Evolutionary conservation across 2,113 vertebrate species (phyloP), one percentile per base, ranked within the genome.

Genomic region (Notarius lentiginosus): DNA sequence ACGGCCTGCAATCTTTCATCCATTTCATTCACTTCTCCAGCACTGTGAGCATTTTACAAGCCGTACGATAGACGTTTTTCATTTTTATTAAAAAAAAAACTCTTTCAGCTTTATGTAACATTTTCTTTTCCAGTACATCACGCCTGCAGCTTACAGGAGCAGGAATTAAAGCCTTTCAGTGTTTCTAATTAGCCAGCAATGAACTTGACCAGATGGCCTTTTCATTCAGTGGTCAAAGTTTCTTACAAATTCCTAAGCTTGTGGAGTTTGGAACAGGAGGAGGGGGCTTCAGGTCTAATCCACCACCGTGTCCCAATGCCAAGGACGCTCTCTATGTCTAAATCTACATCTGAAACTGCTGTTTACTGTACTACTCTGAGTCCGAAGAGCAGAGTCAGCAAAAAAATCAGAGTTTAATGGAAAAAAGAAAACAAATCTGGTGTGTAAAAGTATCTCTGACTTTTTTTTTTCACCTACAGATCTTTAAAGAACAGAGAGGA

Each of bases 161-260:
- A 9, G 9, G 49, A 90, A 85, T 83, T 89, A 89, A 85, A 84
- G 18, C 73, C 79, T 87, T 73, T 76, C 34, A 81, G 91, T 84
- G 82, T 90, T 84, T 88, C 90, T 92, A 90, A 92, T 93, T 91
- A 93, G 86, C 91, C 83, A 82, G 47, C 84, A 7, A 14, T 85
- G 84, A 89, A 90, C 83, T 89, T 84, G 86, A 88, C 84, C 87
- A 86, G 88, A 88, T 77, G 90, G 83, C 72, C 86, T 81, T 86
- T 90, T 85, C 77, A 87, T 80, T 80, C 51, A 27, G 55, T 24
- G 51, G 63, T 73, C 83, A 81, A 30, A 88, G 83, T 83, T 87
- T 85, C 83, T 63, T 73, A 77, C 61, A 53, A 53, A 83, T 70
- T 60, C 55, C 72, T 88, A 86, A 90, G 79, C 83, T 30, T 60